Evolutionary conservation across 2,797 vertebrate genomes (phyloP).

Genomic region (Oophaga sylvatica): DNA sequence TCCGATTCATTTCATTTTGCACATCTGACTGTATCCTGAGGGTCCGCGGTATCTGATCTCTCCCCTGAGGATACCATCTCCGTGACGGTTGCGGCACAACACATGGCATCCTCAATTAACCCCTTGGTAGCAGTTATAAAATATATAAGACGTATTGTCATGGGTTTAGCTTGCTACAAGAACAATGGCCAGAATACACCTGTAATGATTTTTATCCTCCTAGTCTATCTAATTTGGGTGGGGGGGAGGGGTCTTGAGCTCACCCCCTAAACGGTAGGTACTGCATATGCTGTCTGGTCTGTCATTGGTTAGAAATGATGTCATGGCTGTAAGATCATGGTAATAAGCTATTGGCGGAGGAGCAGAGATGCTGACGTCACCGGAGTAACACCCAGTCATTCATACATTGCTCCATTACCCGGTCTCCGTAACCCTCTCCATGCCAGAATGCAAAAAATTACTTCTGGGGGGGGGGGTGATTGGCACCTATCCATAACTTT

Average conservation of each 20-base stretch:
- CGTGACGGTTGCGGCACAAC: not conserved
- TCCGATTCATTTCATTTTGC: constrained; percentile 28
- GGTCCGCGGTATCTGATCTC: constrained; percentile 3
- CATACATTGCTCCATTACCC: constrained; percentile 68
- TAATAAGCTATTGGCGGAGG: constrained; percentile 79
- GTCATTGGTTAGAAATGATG: constrained; percentile 95
- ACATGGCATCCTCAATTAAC: not conserved
- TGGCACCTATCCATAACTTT: not conserved
- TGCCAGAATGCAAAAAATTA: not conserved
- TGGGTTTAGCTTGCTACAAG: not conserved
- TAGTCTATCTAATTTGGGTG: constrained; percentile 11
- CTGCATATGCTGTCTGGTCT: constrained; percentile 79
- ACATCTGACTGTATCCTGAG: constrained; percentile 21
- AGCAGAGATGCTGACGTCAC: constrained; percentile 81
- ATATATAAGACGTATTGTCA: not conserved
- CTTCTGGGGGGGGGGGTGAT: not conserved
- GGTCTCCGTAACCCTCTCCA: constrained; percentile 36
- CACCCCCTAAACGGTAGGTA: constrained; percentile 69
- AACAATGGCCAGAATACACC: not conserved
- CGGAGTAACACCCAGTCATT: constrained; percentile 88
- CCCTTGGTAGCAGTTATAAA: not conserved
- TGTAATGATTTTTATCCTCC: not conserved
- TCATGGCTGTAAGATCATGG: constrained; percentile 85
- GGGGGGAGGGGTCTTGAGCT: constrained; percentile 42
- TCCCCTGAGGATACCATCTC: constrained; percentile 3